Evolutionary conservation across 2,888 invertebrate species (phyloP).

Genomic region (Lutraria lutraria): DNA sequence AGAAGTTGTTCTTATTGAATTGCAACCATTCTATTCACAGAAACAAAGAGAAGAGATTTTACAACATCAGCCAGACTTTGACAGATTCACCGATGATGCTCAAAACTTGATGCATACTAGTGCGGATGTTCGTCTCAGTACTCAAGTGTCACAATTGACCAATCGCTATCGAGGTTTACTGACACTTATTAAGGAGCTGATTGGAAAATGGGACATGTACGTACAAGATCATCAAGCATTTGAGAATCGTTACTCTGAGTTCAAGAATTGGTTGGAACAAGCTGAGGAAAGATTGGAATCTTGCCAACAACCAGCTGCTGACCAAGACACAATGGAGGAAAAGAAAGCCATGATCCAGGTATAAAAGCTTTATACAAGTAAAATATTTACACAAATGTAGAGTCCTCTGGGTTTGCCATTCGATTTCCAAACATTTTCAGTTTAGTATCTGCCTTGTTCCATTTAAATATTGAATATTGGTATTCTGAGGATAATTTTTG

Average conservation of each 20-base stretch:
- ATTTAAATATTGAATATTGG: no score
- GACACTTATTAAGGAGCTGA: constrained; percentile 95
- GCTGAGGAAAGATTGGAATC: constrained; percentile 94
- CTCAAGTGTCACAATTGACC: constrained; percentile 95
- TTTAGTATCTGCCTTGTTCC: no score
- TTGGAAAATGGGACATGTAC: constrained; percentile 96
- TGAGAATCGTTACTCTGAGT: constrained; percentile 95
- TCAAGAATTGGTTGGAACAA: constrained; percentile 96
- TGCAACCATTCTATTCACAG: constrained; percentile 68
- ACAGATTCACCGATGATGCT: constrained; percentile 95
- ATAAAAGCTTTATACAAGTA: neutral
- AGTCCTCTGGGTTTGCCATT: no score
- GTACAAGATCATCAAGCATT: constrained; percentile 97
- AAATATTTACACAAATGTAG: no score
- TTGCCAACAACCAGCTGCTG: constrained; percentile 93
- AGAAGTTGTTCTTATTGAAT: no score
- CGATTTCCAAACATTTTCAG: no score
- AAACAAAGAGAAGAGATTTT: constrained; percentile 91
- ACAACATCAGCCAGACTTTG: constrained; percentile 94
- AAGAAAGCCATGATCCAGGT: constrained; percentile 90
- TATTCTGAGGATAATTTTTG: no score
- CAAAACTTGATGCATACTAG: constrained; percentile 94
- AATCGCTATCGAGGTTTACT: constrained; percentile 96
- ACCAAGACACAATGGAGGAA: constrained; percentile 93
- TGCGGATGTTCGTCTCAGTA: constrained; percentile 91